These are phyloP conservation scores for Microplitis manilae DNA, from an alignment of 2,888 invertebrate genomes.

Conservation along the genomic window DNA sequence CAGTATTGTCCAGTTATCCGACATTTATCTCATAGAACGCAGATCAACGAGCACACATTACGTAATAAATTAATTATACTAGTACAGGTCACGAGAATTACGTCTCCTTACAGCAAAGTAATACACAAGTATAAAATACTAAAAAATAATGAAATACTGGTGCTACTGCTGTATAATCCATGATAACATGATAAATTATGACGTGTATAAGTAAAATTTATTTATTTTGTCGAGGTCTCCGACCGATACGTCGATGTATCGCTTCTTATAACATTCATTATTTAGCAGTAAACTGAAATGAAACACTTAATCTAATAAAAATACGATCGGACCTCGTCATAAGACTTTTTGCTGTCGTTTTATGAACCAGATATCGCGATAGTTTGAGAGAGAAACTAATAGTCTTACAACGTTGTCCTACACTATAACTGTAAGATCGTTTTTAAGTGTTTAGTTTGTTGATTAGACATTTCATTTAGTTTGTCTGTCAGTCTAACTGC, in stretches of 20 bases:
- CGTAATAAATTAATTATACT: neutral
- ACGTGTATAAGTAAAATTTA: neutral
- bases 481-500: neutral
- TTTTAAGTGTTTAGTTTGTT: neutral
- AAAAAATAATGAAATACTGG: neutral
- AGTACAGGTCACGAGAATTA: neutral
- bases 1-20: slow-evolving; percentile 2
- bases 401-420: too few relatives aligned
- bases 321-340: too few relatives aligned
- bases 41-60: neutral
- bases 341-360: too few relatives aligned
- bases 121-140: neutral
- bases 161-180: neutral
- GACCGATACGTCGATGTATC: neutral
- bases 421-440: too few relatives aligned
- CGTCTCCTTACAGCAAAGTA: neutral
- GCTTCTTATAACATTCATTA: neutral
- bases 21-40: neutral
- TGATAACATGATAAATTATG: neutral
- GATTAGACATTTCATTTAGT: neutral
- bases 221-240: neutral
- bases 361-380: too few relatives aligned
- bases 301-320: neutral
- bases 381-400: too few relatives aligned
- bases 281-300: neutral